Conservation (phyloP, 2,113 vertebrate genomes). For the Acanthisitta chloris region DNA sequence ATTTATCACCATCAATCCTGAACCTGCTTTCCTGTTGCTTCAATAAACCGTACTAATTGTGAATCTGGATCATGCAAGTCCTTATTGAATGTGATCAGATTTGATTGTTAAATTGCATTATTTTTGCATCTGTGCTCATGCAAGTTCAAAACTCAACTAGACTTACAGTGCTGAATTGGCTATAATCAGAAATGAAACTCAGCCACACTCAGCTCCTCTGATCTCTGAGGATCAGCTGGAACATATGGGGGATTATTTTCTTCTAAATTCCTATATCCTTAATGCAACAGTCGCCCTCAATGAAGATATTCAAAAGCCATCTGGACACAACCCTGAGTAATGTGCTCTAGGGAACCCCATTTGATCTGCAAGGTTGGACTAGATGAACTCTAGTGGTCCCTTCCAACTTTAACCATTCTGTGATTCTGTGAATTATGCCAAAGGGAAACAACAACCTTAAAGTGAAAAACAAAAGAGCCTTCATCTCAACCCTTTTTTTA, state of each 20-base stretch:
- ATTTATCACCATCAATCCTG: background rate
- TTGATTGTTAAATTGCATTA: background rate
- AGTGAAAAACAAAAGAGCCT: background rate
- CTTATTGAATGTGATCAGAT: background rate
- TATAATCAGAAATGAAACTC: background rate
- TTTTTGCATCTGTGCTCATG: background rate
- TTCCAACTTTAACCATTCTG: background rate
- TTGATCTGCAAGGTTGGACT: background rate
- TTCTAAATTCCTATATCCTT: background rate
- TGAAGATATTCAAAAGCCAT: background rate
- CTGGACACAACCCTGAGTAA: background rate
- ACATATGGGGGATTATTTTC: background rate
- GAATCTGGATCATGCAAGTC: background rate
- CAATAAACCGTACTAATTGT: rapidly evolving
- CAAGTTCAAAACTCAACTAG: too few species aligned
- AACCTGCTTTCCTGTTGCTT: background rate
- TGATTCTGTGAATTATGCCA: background rate
- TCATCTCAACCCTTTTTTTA: background rate
- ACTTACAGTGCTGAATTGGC: background rate
- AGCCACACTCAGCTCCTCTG: background rate
- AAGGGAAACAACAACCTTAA: background rate
- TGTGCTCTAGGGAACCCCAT: background rate
- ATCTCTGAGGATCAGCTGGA: background rate
- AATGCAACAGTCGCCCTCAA: background rate
- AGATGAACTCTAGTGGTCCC: background rate